Conservation (phyloP, 2,113 vertebrate species). For the Blennius ocellaris region DNA sequence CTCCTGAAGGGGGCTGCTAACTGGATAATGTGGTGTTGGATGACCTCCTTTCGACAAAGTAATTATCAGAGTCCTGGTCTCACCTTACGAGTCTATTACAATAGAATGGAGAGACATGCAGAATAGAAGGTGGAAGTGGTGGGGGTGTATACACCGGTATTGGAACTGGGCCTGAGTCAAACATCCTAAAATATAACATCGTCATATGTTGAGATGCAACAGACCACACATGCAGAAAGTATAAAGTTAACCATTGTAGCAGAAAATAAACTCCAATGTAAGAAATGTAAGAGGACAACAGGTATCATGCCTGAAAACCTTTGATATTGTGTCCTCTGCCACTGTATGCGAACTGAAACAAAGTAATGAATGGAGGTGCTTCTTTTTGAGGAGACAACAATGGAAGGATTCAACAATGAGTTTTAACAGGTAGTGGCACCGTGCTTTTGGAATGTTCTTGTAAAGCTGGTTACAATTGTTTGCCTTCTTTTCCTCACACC, state of each 20-base stretch:
- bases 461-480: no score
- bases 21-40: conserved; percentile 64
- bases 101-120: conserved; percentile 30
- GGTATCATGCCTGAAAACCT: background rate
- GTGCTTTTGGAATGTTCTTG: background rate
- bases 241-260: background rate
- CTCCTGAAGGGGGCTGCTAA: conserved; percentile 43
- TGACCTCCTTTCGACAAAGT: conserved; percentile 70
- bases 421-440: no score
- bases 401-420: background rate
- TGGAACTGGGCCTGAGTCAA: no score
- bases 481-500: background rate
- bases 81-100: conserved; percentile 70
- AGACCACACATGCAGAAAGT: background rate
- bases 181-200: no score
- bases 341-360: conserved; percentile 21
- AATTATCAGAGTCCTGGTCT: conserved; percentile 71
- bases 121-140: conserved; percentile 9
- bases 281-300: background rate
- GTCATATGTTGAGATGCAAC: no score
- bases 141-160: background rate
- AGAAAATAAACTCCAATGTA: background rate
- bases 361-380: background rate
- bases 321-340: background rate
- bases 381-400: background rate